Evolutionary conservation across 2,113 vertebrate genomes (phyloP), one percentile per base, ranked within the genome.

Genomic region (Pelvicachromis taeniatus): DNA sequence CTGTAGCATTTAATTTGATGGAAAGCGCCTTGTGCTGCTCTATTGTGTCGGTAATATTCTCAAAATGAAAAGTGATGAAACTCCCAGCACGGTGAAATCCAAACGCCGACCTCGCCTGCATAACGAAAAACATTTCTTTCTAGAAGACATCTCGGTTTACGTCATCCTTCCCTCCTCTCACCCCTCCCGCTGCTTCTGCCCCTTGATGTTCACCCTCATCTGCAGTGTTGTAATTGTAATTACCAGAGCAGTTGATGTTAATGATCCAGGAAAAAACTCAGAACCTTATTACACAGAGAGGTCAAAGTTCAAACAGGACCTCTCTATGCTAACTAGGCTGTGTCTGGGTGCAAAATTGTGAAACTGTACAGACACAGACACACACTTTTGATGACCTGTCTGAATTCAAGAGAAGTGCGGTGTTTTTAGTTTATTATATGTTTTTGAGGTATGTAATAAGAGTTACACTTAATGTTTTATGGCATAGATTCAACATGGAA

Each of bases 271-370:
- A 81, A 79, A 89, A 65, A 54, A 89, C 33, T 77, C 78, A 21
- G 78, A 79, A 48, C 73, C 59, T 80, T 53, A 80, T 87, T 84
- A 85, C 40, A 82, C 40, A 5, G 14, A 79, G 53, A 75, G 78
- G 80, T 86, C 70, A 88, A 42, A 82, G 86, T 89, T 81, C 78
- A 91, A 86, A 82, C 45, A 87, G 73, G 52, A 78, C 21, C 21
- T 92, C 77, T 90, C 63, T 79, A 91, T 91, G 91, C 85, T 80
- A 85, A 88, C 29, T 68, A 78, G 29, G 13, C 52, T 17, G 13
- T 55, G 63, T 86, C 82, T 88, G 84, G 21, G 0, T 0, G 9
- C 6, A 73, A 48, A 11, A 73, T 12, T 19, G 42, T 6, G 23
- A 48, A 6, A 48, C 23, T 23, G 19, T 61, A 70, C 0, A 45